Base-by-base conservation (phyloP, 2,888 invertebrate species). In the Schizotus pectinicornis region DNA sequence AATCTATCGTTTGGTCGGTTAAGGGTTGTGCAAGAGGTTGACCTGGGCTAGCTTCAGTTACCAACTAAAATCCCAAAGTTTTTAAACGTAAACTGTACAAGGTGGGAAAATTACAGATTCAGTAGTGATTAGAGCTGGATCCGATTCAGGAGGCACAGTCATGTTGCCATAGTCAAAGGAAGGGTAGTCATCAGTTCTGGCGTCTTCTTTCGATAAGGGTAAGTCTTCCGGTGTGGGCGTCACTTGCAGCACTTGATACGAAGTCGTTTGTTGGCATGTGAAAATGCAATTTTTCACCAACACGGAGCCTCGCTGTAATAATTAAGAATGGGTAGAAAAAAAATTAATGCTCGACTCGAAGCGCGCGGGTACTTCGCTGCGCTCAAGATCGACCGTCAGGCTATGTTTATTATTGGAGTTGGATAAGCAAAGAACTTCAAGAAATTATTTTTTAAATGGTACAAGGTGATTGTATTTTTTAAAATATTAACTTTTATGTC, bases 251-350 rank as follows among this genome's bases (percentile, higher is more conserved):
- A 59, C 61, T 11, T 62, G 57, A 42, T 72, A 75, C 1, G 62
- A 46, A 3, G 73, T 69, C 0, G 70, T 70, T 39, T 65, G 65
- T 38, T 71, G 70, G 70, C 91, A 92, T 0, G 88, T 86, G 73
- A 90, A 91, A 56, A 86, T 85, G 73, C 92, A 92, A 34, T 86
- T 84, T 14, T 85, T 85, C 55, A 92, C 81, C 37, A 85, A 83
- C 48, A 92, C 78, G 3, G 83, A 82, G 7, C 91, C 91, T 53
- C 81, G 74, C 83, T 86, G 73, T 74, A 32, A 32, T 33, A 34
- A 32, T 37, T n/a, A n/a, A 22, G 6, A 5, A 22, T 11, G 8
- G n/a, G 37, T 22, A 7, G 6, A 14, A 14, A 41, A 7, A 41
- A 13, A 41, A 11, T 39, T 35, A 35, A 3, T 11, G 6, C n/a